Percentiles rank a stretch among this genome's conserved stretches.
Conservation (phyloP, 2,113 vertebrate genomes). For the Perca schrenkii region DNA sequence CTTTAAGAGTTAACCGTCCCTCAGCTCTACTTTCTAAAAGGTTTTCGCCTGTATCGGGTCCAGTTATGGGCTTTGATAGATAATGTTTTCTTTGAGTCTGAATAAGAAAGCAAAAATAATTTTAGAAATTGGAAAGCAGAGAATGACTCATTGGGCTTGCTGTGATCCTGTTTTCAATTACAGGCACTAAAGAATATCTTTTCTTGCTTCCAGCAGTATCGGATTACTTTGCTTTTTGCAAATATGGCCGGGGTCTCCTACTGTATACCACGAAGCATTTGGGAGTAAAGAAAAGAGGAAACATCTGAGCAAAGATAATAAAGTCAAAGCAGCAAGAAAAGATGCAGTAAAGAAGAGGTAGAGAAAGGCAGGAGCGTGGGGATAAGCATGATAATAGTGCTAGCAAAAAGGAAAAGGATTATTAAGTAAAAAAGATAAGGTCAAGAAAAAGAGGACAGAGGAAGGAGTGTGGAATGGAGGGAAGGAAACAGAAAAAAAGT, state of each 20-base stretch:
- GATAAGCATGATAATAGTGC: constrained; percentile 29
- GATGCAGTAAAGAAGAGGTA: background rate
- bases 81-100: constrained; percentile 26
- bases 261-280: constrained; percentile 48
- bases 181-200: constrained; percentile 51
- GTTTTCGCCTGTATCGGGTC: constrained; percentile 9
- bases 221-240: constrained; percentile 60
- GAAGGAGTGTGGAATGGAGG: constrained; percentile 52
- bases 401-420: constrained; percentile 47
- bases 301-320: constrained; percentile 22
- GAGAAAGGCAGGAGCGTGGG: background rate
- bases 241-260: constrained; percentile 53
- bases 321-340: background rate
- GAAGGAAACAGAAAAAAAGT: background rate
- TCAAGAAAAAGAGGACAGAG: constrained; percentile 53
- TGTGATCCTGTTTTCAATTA: constrained; percentile 83
- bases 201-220: constrained; percentile 49
- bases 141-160: constrained; percentile 53
- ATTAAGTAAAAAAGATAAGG: constrained; percentile 42
- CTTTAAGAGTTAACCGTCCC: background rate
- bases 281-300: constrained; percentile 23
- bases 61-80: constrained; percentile 28
- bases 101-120: constrained; percentile 39
- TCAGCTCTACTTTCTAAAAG: constrained; percentile 18
- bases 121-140: constrained; percentile 52